A percentile compares a stretch with the other conserved stretches of the same genome.
Evolutionary conservation across 1,140 invertebrate genomes (phyloP).

Genomic region (Hypsibius dujardini): DNA sequence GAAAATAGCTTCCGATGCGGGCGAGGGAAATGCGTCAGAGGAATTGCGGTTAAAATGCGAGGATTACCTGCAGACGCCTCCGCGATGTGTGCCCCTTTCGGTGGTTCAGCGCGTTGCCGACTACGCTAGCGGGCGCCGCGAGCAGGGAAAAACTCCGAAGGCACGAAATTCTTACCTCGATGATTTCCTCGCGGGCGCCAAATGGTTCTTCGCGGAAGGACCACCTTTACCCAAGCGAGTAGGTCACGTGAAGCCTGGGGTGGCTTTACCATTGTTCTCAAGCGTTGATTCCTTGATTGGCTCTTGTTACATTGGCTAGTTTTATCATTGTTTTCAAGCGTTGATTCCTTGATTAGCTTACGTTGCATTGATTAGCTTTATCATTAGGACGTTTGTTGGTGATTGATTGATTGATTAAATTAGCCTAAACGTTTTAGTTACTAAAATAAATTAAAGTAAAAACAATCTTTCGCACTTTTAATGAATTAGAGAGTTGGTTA

Average conservation of each 20-base stretch:
- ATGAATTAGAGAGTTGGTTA: background rate
- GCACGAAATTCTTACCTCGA: background rate
- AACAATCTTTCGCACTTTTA: background rate
- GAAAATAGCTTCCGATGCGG: background rate
- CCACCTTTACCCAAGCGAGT: background rate
- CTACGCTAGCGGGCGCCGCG: background rate
- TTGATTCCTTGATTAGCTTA: no score
- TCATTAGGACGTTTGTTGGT: no score
- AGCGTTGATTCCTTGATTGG: no score
- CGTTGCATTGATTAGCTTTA: no score
- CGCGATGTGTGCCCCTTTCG: background rate
- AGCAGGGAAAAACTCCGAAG: constrained; percentile 5
- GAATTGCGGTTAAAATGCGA: background rate
- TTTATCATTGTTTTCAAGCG: no score
- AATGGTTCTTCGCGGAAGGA: constrained; percentile 11
- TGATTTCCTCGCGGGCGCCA: constrained; percentile 7
- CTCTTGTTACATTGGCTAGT: no score
- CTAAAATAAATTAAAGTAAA: background rate
- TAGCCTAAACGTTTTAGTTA: background rate
- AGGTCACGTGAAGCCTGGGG: background rate
- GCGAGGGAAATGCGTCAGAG: background rate
- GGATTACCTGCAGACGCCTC: background rate
- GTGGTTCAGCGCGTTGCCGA: background rate
- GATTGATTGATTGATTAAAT: background rate
- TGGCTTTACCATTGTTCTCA: no score